Base-by-base conservation (phyloP, 2,888 invertebrate species). In the Dioctria linearis region DNA sequence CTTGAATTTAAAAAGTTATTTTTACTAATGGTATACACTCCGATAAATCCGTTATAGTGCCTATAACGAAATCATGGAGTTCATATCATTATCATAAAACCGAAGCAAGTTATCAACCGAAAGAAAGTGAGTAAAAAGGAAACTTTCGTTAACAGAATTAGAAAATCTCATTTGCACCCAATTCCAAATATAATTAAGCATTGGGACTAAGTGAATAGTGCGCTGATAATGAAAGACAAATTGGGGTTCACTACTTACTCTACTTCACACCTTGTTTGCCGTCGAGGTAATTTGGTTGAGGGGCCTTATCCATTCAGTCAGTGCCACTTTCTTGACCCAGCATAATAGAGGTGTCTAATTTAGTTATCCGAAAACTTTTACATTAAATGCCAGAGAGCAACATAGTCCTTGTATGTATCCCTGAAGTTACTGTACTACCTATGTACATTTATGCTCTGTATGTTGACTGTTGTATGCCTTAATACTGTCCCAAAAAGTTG, bases 141-240 rank as follows among this genome's bases (percentile, higher is more conserved):
- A 49, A 71, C 37, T 49, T 67, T 67, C 71, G 9, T 51, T 51
- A 71, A 71, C 51, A 46, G 11, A 51, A 71, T 71, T 51, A 54
- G 71, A 71, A 71, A 71, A 71, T 71, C 71, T 51, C 71, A 71
- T 71, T 71, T 71, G 71, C 71, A 71, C 71, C 71, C 71, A 71
- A 71, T 71, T 71, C 54, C 54, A 71, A 71, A 71, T 46, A 71
- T 71, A 71, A 71, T 71, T 71, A 71, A 54, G 43, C 51, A 49
- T 71, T 5, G 54, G 25, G 57, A 71, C 71, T 71, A 71, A 71
- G 71, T 71, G 51, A 71, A 71, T 71, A 71, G 54, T 54, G 71
- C 49, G 54, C 71, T 71, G 71, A 71, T 71, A 71, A 71, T 54
- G 71, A 71, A 71, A 71, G 51, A 71, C 71, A 71, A 71, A 71